Evolutionary conservation across 2,113 vertebrate species (phyloP), one percentile per base, ranked within the genome.

Genomic region (Furnarius figulus): DNA sequence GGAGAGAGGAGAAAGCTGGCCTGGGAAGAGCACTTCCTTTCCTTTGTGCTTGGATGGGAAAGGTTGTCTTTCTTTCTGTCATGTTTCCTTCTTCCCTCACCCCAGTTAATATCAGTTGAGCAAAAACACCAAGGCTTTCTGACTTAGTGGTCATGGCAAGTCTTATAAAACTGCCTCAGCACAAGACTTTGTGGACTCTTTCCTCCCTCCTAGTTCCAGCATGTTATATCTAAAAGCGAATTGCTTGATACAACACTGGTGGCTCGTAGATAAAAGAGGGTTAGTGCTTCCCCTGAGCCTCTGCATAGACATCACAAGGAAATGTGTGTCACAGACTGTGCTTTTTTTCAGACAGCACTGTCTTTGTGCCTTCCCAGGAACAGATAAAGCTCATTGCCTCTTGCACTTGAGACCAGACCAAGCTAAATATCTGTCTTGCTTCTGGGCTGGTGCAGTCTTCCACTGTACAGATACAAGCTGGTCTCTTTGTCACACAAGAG

Each of bases 361-460:
- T 53, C 68, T 90, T 67, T 55, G 21, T 80, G 67, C 70, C 71
- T 70, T 94, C 59, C 55, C 23, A 52, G 55, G 33, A 28, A 77
- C 50, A 80, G 82, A 59, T 75, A 62, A 90, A 95, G 19, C 46
- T 73, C 58, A 30, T 44, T 77, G 37, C 62, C 37, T 82, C 23
- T 63, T 46, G 20, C 24, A n/a, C 40, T 83, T 5, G 2, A 89
- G 63, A 30, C 31, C 40, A 91, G 61, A 79, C 33, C 46, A 27
- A n/a, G 55, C 53, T 85, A 77, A 62, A 75, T 44, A 44, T 84
- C 75, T 82, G 40, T 30, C 47, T 90, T 96, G n/a, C 30, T 92
- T 76, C 75, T 74, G 62, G 37, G 31, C 65, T 73, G 30, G 21
- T 39, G 35, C 56, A 85, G 31, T 40, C 27, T 71, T 91, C 50